Conservation (phyloP, 2,888 invertebrate genomes). For the Heliconius erato region DNA sequence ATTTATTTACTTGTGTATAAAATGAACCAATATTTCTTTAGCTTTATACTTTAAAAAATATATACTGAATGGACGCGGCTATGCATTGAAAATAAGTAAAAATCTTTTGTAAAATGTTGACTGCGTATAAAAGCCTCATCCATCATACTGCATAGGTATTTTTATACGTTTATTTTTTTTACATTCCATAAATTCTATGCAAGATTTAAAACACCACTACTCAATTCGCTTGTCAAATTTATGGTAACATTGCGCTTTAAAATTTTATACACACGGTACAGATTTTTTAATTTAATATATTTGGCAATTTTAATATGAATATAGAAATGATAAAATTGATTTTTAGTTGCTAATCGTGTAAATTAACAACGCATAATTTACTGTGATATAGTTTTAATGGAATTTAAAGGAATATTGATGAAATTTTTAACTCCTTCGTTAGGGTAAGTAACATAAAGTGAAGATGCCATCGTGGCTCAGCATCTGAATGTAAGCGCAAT, state of each 20-base stretch:
- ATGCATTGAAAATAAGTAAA: conserved; percentile 18
- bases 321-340: not conserved
- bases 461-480: not conserved
- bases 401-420: too few relatives aligned
- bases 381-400: too few relatives aligned
- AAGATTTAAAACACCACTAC: conserved; percentile 22
- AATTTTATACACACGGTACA: conserved; percentile 10
- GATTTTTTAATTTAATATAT: not conserved
- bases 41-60: conserved; percentile 3
- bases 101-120: conserved; percentile 16
- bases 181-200: conserved; percentile 8
- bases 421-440: too few relatives aligned
- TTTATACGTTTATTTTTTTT: not conserved
- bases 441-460: not conserved
- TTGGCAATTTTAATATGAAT: not conserved
- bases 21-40: not conserved
- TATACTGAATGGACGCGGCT: not conserved
- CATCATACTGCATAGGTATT: conserved; percentile 3
- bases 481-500: not conserved
- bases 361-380: too few relatives aligned
- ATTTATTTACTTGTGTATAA: not conserved
- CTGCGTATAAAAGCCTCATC: conserved; percentile 10
- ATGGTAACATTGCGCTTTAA: conserved; percentile 24
- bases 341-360: not conserved
- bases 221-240: conserved; percentile 28